Conservation (phyloP, 2,113 vertebrate species). For the Phalacrocorax pelagicus region DNA sequence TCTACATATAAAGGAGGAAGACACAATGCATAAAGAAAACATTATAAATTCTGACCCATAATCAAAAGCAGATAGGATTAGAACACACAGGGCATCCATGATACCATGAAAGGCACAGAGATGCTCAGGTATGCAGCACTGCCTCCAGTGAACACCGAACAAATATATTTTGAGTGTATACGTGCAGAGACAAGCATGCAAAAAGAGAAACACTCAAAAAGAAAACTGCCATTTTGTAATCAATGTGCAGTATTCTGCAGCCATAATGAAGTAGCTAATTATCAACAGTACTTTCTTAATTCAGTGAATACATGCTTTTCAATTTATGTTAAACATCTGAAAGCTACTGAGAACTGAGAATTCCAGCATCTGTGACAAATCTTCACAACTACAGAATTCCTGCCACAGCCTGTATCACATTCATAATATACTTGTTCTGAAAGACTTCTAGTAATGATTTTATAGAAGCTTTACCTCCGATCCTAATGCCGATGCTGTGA, state of each 20-base stretch:
- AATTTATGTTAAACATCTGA: not conserved
- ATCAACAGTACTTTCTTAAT: not conserved
- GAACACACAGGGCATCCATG: not conserved
- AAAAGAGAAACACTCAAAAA: not conserved
- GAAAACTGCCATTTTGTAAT: not conserved
- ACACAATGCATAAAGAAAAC: not conserved
- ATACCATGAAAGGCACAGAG: not conserved
- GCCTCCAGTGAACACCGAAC: not conserved
- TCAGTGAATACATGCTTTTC: not conserved
- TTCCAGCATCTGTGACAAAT: not conserved
- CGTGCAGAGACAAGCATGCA: fast-evolving
- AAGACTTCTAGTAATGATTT: not conserved
- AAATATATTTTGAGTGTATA: not conserved
- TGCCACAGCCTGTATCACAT: not conserved
- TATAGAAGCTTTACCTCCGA: conserved; percentile 84
- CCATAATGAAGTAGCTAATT: not conserved
- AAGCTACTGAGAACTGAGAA: not conserved
- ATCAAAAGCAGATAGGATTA: not conserved
- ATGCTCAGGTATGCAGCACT: not conserved
- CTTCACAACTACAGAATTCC: not conserved
- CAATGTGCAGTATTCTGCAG: not conserved
- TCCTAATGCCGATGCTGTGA: conserved; percentile 94
- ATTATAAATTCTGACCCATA: not conserved
- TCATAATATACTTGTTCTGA: not conserved
- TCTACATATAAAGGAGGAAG: not conserved